phyloP scores from a whole-genome alignment of 1,140 invertebrate species.

The Lethocerus indicus region DNA sequence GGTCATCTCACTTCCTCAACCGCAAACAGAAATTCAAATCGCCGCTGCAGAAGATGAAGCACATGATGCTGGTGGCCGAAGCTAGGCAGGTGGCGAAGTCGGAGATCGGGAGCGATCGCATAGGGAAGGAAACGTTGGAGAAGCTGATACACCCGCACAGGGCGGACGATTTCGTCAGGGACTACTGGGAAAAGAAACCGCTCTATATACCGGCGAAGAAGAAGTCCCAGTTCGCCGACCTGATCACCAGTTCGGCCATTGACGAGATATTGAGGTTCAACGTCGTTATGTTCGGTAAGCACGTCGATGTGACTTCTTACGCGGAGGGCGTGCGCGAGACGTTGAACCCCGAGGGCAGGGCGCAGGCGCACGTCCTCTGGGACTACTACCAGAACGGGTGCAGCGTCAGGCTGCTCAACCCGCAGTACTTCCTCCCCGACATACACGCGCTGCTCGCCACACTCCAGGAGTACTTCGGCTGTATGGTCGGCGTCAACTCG shows the following conservation, averaged over 20 bases:
- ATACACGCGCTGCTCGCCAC: constrained; percentile 33
- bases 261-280: constrained; percentile 61
- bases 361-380: constrained; percentile 68
- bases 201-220: constrained; percentile 49
- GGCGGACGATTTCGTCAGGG: constrained; percentile 19
- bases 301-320: constrained; percentile 84
- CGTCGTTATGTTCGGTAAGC: constrained; percentile 61
- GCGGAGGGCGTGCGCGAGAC: constrained; percentile 61
- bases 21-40: neutral
- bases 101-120: neutral
- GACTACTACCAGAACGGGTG: constrained; percentile 81
- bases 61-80: neutral
- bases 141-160: neutral
- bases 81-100: neutral
- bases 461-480: constrained; percentile 87
- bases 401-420: constrained; percentile 83
- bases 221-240: constrained; percentile 44
- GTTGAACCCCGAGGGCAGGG: constrained; percentile 48
- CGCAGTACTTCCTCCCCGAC: constrained; percentile 40
- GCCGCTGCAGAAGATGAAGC: neutral
- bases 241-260: constrained; percentile 58
- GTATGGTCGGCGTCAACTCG: constrained; percentile 84
- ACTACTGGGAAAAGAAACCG: constrained; percentile 66
- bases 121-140: neutral
- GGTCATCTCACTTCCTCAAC: neutral